Conservation (phyloP, 2,113 vertebrate genomes). For the Pandion haliaetus region DNA sequence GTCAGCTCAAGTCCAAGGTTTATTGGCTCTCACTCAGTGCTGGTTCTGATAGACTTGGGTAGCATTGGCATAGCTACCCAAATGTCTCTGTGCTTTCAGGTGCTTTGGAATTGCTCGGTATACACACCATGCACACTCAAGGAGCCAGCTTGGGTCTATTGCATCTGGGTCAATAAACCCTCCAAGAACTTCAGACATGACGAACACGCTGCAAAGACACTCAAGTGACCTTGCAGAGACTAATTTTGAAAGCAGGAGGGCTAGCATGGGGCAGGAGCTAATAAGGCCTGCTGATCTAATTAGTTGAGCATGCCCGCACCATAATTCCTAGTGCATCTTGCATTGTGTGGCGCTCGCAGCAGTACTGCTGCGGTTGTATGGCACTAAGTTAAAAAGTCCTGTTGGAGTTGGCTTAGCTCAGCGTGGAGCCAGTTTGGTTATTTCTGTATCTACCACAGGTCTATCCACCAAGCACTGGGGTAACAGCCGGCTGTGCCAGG, state of each 20-base stretch:
- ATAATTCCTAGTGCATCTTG: background rate
- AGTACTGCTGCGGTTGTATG: background rate
- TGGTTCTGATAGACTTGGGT: background rate
- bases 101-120: background rate
- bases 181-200: background rate
- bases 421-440: background rate
- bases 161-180: background rate
- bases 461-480: fast-evolving
- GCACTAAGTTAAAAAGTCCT: background rate
- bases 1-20: background rate
- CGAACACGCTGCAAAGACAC: background rate
- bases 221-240: background rate
- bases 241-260: background rate
- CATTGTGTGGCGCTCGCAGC: background rate
- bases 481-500: fast-evolving
- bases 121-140: background rate
- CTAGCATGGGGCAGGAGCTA: background rate
- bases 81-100: background rate
- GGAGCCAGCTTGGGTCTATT: background rate
- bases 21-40: background rate
- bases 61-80: background rate
- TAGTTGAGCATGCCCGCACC: background rate
- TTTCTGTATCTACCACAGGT: background rate
- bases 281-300: background rate
- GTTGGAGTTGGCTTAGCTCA: background rate